These are phyloP conservation scores for Cardinalis cardinalis DNA, from an alignment of 2,113 vertebrate genomes.

Conservation along the genomic window DNA sequence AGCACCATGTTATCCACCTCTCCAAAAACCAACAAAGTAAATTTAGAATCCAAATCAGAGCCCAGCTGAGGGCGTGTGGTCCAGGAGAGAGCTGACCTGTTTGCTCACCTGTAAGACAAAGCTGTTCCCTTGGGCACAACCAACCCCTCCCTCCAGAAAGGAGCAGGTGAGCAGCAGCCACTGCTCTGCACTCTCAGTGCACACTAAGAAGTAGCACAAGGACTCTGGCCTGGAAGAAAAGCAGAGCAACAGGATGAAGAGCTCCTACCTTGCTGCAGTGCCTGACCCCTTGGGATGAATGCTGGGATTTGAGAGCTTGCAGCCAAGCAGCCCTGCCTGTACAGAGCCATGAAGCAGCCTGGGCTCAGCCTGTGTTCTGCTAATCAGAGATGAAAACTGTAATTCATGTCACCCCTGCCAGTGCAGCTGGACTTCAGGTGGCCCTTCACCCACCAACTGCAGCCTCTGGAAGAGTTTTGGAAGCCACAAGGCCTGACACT, in stretches of 20 bases:
- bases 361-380: background rate
- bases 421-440: background rate
- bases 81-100: background rate
- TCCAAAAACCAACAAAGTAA: background rate
- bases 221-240: slow-evolving; percentile 20
- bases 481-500: background rate
- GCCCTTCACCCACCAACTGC: background rate
- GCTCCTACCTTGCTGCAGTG: slow-evolving; percentile 1
- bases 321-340: background rate
- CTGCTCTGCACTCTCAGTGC: background rate
- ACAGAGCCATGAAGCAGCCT: background rate
- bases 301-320: slow-evolving; percentile 48
- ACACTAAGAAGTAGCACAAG: background rate
- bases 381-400: background rate
- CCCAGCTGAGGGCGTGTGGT: background rate
- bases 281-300: slow-evolving; percentile 20
- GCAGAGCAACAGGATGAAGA: slow-evolving; percentile 1
- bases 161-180: background rate
- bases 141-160: slow-evolving; percentile 5
- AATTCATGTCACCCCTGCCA: background rate
- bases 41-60: background rate
- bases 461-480: background rate
- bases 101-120: slow-evolving; percentile 8
- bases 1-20: background rate
- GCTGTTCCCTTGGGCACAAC: slow-evolving; percentile 4